Conservation (phyloP, 2,888 invertebrate genomes). For the Crematogaster levior region DNA sequence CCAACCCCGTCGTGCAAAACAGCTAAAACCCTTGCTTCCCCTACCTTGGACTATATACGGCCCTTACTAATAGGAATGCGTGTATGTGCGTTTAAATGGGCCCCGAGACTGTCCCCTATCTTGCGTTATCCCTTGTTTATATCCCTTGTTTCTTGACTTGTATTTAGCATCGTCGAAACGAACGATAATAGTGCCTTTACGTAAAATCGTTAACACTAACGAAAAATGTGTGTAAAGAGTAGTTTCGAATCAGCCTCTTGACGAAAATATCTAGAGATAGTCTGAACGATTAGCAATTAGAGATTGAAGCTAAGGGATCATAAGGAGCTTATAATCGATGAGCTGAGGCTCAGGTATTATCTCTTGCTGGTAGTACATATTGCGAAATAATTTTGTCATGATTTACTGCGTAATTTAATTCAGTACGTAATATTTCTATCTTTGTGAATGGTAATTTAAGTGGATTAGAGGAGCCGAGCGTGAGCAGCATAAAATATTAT, state of each 20-base stretch:
- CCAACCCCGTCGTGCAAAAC: slow-evolving; percentile 71
- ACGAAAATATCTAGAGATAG: background rate
- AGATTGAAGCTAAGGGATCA: background rate
- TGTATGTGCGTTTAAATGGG: slow-evolving; percentile 11
- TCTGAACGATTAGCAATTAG: background rate
- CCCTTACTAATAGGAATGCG: slow-evolving; percentile 36
- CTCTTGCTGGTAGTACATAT: background rate
- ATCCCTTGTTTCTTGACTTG: background rate
- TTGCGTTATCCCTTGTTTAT: too few relatives aligned
- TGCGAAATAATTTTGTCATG: background rate
- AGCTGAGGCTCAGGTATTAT: background rate
- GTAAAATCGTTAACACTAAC: background rate
- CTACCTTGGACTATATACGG: background rate
- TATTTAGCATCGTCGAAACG: slow-evolving; percentile 2
- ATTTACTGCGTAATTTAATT: slow-evolving; percentile 20
- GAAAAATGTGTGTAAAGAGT: background rate
- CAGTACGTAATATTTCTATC: background rate
- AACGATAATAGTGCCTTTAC: background rate
- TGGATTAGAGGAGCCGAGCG: slow-evolving; percentile 7
- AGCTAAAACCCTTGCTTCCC: slow-evolving; percentile 43
- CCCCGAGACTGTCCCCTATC: background rate
- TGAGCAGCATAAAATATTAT: slow-evolving; percentile 3
- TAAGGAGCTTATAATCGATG: background rate
- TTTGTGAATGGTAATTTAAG: slow-evolving; percentile 30
- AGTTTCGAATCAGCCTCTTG: background rate